These are phyloP conservation scores for Pipa parva DNA, from an alignment of 2,113 vertebrate species.

Conservation along the genomic window DNA sequence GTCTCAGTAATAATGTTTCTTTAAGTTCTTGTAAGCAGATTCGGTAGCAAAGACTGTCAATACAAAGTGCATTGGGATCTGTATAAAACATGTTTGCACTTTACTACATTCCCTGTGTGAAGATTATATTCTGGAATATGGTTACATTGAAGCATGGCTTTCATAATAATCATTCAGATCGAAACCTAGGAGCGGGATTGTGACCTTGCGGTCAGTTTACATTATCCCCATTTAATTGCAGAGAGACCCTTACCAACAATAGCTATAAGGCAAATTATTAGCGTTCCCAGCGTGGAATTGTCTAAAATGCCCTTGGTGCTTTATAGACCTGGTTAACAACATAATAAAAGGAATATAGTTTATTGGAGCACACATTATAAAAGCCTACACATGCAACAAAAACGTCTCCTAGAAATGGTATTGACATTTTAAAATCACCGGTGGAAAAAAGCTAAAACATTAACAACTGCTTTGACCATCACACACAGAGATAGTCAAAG, in stretches of 20 bases:
- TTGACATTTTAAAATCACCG: not conserved
- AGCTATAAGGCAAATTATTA: conserved; percentile 41
- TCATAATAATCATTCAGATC: conserved; percentile 40
- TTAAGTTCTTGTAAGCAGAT: not conserved
- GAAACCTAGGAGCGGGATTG: conserved; percentile 24
- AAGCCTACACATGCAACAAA: conserved; percentile 8
- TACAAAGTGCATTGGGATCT: conserved; percentile 26
- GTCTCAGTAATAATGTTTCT: no score
- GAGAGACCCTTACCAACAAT: conserved; percentile 27
- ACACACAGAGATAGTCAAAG: conserved; percentile 12
- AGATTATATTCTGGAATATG: conserved; percentile 13
- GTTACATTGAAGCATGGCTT: conserved; percentile 34
- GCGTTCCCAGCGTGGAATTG: conserved; percentile 13
- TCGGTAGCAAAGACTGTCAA: conserved; percentile 4
- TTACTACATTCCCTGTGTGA: conserved; percentile 18
- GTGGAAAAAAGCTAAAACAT: not conserved
- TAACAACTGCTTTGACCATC: conserved; percentile 20
- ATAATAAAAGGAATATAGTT: conserved; percentile 30
- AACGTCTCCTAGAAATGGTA: not conserved
- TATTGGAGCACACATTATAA: conserved; percentile 21
- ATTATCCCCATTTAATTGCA: conserved; percentile 38
- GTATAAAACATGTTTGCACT: conserved; percentile 42
- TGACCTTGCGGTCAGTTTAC: conserved; percentile 34
- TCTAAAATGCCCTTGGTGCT: conserved; percentile 31
- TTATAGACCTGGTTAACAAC: conserved; percentile 31